Conservation (phyloP, 2,888 invertebrate genomes). For the Callimorpha dominula region DNA sequence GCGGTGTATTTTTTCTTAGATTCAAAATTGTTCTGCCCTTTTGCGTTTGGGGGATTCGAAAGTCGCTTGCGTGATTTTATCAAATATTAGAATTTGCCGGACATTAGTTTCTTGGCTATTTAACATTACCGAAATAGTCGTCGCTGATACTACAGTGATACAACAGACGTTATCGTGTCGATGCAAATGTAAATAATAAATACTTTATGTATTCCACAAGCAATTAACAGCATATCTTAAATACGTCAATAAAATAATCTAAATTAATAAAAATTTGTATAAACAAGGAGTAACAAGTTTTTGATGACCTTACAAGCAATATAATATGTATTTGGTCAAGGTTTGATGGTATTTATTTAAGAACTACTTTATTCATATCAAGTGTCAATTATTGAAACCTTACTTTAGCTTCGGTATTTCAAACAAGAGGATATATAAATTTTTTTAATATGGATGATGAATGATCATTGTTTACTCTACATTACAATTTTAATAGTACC, state of each 20-base stretch:
- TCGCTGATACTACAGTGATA: background rate
- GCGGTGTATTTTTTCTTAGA: conserved; percentile 55
- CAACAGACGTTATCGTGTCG: background rate
- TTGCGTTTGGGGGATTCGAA: conserved; percentile 39
- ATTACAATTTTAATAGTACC: too few species aligned
- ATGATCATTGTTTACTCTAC: too few species aligned
- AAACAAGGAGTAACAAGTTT: conserved; percentile 14
- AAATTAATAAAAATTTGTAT: background rate
- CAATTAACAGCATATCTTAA: background rate
- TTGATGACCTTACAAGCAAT: conserved; percentile 1
- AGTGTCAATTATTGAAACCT: background rate
- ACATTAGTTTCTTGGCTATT: background rate
- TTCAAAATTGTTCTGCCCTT: conserved; percentile 66
- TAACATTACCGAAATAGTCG: background rate
- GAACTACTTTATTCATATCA: background rate
- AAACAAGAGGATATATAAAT: background rate
- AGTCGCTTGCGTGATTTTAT: conserved; percentile 33
- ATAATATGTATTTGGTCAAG: conserved; percentile 2
- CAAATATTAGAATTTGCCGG: background rate
- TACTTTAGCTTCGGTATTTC: background rate
- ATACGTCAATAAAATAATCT: background rate
- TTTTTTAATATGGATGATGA: background rate
- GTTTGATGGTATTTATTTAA: background rate
- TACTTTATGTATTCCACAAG: background rate
- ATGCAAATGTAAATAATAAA: background rate